A percentile compares a stretch with the other conserved stretches of the same genome.
These are phyloP conservation scores for Ambastaia sidthimunki DNA, from an alignment of 2,797 vertebrate species.

Conservation along the genomic window DNA sequence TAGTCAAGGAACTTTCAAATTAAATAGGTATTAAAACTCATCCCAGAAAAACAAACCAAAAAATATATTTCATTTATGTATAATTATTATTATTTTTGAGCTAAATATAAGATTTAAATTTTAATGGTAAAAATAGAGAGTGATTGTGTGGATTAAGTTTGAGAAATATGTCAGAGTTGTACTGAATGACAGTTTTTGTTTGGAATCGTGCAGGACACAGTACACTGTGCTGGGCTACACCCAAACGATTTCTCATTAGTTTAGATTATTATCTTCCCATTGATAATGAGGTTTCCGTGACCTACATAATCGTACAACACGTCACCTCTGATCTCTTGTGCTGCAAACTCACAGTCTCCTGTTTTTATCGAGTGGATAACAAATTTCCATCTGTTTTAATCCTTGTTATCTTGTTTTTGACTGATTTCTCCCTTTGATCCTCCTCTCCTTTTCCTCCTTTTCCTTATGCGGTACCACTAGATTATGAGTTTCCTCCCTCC, in stretches of 20 bases:
- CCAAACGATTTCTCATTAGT: neutral
- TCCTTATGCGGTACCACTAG: slow-evolving; percentile 37
- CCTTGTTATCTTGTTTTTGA: slow-evolving; percentile 41
- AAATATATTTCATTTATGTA: too few relatives aligned
- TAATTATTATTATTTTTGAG: too few relatives aligned
- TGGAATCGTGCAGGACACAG: neutral
- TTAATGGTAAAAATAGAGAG: too few relatives aligned
- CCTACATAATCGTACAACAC: slow-evolving; percentile 16
- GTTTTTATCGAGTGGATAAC: slow-evolving; percentile 41
- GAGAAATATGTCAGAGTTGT: neutral
- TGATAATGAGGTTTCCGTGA: slow-evolving; percentile 12
- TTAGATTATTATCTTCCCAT: slow-evolving; percentile 11
- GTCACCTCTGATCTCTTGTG: slow-evolving; percentile 12
- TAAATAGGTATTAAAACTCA: neutral
- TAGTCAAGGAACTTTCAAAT: neutral
- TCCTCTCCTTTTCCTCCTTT: slow-evolving; percentile 50
- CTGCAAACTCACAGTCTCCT: slow-evolving; percentile 1
- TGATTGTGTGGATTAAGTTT: too few relatives aligned
- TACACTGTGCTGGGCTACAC: neutral
- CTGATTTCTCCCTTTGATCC: slow-evolving; percentile 51
- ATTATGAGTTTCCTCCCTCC: slow-evolving; percentile 49
- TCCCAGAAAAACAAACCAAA: neutral
- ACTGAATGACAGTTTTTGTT: slow-evolving; percentile 1
- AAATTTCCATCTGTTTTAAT: slow-evolving; percentile 46
- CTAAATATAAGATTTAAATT: too few relatives aligned